Conservation (phyloP, 1,140 invertebrate genomes). For the Aphelinus certus region DNA sequence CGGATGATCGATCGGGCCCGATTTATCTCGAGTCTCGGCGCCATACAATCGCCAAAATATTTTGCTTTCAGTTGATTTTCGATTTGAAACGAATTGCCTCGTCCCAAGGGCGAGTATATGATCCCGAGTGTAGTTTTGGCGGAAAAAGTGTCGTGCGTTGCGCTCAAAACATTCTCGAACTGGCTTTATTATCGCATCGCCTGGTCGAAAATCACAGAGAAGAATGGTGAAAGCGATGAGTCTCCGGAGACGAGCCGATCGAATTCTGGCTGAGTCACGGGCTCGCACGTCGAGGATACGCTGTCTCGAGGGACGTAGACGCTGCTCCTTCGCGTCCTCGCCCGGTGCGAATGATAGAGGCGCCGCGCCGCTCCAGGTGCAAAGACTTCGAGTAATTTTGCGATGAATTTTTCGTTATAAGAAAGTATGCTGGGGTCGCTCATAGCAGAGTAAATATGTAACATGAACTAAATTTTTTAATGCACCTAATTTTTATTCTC, state of each 20-base stretch:
- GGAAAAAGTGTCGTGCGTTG: background rate
- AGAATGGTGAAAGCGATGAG: slow-evolving; percentile 51
- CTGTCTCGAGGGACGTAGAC: slow-evolving; percentile 43
- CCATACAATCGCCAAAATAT: slow-evolving; percentile 36
- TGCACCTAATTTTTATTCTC: too few species aligned
- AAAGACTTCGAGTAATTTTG: too few species aligned
- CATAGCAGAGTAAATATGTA: too few species aligned
- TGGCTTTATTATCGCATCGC: background rate
- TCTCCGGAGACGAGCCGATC: slow-evolving; percentile 52
- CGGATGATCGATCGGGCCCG: slow-evolving; percentile 34
- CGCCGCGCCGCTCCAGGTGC: background rate
- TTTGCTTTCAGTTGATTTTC: slow-evolving; percentile 16
- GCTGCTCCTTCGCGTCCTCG: slow-evolving; percentile 10
- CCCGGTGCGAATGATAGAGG: background rate
- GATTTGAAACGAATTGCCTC: slow-evolving; percentile 9
- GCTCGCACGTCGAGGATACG: slow-evolving; percentile 38
- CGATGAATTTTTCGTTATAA: too few species aligned
- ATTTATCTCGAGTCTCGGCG: slow-evolving; percentile 28
- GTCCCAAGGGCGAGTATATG: too few species aligned
- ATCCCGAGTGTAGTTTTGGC: too few species aligned
- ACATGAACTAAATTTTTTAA: too few species aligned
- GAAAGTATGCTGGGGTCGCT: too few species aligned
- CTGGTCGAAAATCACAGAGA: slow-evolving; percentile 29
- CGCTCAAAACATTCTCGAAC: slow-evolving; percentile 43
- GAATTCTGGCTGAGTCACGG: slow-evolving; percentile 56